Conservation (phyloP, 2,888 invertebrate species). For the Andrena hattorfiana region DNA sequence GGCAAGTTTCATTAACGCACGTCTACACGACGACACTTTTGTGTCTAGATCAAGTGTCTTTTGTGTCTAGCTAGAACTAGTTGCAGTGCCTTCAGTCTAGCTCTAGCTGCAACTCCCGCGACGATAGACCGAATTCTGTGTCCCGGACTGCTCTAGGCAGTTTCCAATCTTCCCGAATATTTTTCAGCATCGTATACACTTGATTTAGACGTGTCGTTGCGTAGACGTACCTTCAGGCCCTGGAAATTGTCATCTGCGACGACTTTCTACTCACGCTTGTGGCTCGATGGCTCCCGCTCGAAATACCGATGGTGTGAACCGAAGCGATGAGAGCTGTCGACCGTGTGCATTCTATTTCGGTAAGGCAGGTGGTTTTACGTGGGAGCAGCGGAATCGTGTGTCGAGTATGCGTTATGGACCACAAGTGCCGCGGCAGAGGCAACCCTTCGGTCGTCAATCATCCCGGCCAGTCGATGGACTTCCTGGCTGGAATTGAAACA, state of each 20-base stretch:
- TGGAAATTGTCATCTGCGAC: too few relatives aligned
- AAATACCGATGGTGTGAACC: slow-evolving; percentile 8
- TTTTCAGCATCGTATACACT: too few relatives aligned
- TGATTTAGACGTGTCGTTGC: too few relatives aligned
- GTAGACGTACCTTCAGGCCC: too few relatives aligned
- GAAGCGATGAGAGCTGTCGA: slow-evolving; percentile 6
- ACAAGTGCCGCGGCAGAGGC: slow-evolving; percentile 62
- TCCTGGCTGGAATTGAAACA: slow-evolving; percentile 55
- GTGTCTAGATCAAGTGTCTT: too few relatives aligned
- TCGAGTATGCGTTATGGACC: slow-evolving; percentile 59
- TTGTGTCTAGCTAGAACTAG: too few relatives aligned
- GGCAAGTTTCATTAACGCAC: background rate
- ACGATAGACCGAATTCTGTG: too few relatives aligned
- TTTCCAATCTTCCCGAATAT: too few relatives aligned
- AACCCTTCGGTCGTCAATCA: slow-evolving; percentile 73
- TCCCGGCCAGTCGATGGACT: slow-evolving; percentile 55
- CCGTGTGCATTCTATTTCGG: slow-evolving; percentile 61
- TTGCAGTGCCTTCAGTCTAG: too few relatives aligned
- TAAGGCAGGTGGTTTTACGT: slow-evolving; percentile 66
- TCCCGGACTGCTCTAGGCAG: too few relatives aligned
- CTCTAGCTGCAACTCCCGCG: too few relatives aligned
- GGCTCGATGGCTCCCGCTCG: background rate
- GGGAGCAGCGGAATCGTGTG: slow-evolving; percentile 63
- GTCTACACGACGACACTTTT: too few relatives aligned
- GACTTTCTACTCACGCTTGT: background rate